These are phyloP conservation scores for western clawed frog (Xenopus tropicalis) DNA, from an alignment of 2,113 vertebrate species.

Conservation along the genomic window UCB_Xtro_10.0 CM004444.2:145776001-145776500, in stretches of 20 bases:
- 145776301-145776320: not conserved
- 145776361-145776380: too few relatives aligned
- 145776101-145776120: conserved; percentile 3
- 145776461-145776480: too few relatives aligned
- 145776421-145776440: too few relatives aligned
- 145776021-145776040: not conserved
- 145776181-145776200: conserved; percentile 23
- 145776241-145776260: conserved; percentile 33
- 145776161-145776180: conserved; percentile 24
- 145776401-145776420: too few relatives aligned
- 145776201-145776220: conserved; percentile 38
- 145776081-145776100: not conserved
- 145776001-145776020: not conserved
- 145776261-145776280: conserved; percentile 33
- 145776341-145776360: too few relatives aligned
- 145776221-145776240: conserved; percentile 40
- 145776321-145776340: not conserved
- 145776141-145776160: conserved; percentile 31
- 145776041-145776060: not conserved
- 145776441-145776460: too few relatives aligned
- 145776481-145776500: too few relatives aligned
- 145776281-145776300: conserved; percentile 7
- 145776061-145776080: not conserved
- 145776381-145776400: too few relatives aligned
- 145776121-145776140: conserved; percentile 29